phyloP scores from a whole-genome alignment of 2,888 invertebrate genomes.

The Acrobasis repandana region DNA sequence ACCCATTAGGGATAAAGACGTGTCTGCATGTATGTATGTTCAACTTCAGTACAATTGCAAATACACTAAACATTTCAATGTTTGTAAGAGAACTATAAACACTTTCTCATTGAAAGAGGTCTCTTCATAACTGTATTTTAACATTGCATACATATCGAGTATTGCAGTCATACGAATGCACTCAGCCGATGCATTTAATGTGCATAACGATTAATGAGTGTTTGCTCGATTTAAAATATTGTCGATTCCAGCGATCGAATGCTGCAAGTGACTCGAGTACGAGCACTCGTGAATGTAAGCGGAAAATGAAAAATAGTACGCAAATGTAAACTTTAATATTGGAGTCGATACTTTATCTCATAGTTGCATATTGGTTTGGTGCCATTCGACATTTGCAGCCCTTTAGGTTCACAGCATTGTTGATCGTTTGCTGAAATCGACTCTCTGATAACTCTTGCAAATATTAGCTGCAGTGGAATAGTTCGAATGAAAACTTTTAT shows the following conservation, averaged over 20 bases:
- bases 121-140: background rate
- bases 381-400: too few species aligned
- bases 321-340: slow-evolving; percentile 1
- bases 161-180: background rate
- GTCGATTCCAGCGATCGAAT: slow-evolving; percentile 11
- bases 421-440: too few species aligned
- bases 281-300: background rate
- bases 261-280: slow-evolving; percentile 1
- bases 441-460: too few species aligned
- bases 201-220: slow-evolving; percentile 11
- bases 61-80: background rate
- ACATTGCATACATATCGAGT: slow-evolving; percentile 13
- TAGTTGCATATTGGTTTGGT: background rate
- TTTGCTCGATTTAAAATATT: slow-evolving; percentile 10
- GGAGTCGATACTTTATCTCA: background rate
- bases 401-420: too few species aligned
- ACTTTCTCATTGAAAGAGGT: background rate
- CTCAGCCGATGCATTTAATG: slow-evolving; percentile 7
- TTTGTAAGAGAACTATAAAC: background rate
- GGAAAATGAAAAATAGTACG: background rate
- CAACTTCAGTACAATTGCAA: too few species aligned
- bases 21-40: too few species aligned
- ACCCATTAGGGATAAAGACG: too few species aligned
- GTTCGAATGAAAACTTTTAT: too few species aligned
- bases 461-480: too few species aligned